Evolutionary conservation across 2,797 vertebrate genomes (phyloP), one percentile per base, ranked within the genome.

Genomic region (Tokudaia muenninki): DNA sequence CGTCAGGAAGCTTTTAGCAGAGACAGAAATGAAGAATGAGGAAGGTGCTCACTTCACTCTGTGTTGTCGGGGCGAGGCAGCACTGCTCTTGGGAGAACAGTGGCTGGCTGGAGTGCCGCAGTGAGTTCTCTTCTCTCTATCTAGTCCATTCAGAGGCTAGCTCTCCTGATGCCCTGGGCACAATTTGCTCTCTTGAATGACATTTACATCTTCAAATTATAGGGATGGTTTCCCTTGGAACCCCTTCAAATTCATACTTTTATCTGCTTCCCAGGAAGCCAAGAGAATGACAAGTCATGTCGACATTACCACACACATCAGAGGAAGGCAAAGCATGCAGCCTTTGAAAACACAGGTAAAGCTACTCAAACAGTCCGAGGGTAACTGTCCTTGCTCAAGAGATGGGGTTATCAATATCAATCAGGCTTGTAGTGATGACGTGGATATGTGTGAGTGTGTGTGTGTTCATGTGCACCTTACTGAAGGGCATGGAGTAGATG

Each of bases 171-270:
- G 2, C 5, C 44, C 57, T 31, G 24, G 59, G 26, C 24, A 97
- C 81, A 87, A 65, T 78, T 83, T 92, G 59, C 26, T 74, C 55
- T 80, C 70, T 65, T 63, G 9, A 96, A 81, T 80, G 19, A 21
- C 29, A 79, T 72, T 75, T 75, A 67, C 37, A 61, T 72, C 94
- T n/a, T 29, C 52, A 97, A 80, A 87, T 86, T 63, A 78, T 44
- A 78, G 4, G 65, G 81, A 50, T 88, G 50, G 26, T 70, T 95
- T 96, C 87, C 59, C 59, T 75, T 31, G 21, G 59, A 61, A 81
- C 61, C 26, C 21, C 47, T 96, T 67, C 77, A 74, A 26, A 92
- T 77, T 26, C 34, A 86, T 31, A 47, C 47, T 90, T 89, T 90
- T 31, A 79, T 86, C 55, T 89, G 52, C 67, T 96, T 91, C 44